Base-by-base conservation (phyloP, 1,140 invertebrate species). In the Akabosia matsudoensis region DNA sequence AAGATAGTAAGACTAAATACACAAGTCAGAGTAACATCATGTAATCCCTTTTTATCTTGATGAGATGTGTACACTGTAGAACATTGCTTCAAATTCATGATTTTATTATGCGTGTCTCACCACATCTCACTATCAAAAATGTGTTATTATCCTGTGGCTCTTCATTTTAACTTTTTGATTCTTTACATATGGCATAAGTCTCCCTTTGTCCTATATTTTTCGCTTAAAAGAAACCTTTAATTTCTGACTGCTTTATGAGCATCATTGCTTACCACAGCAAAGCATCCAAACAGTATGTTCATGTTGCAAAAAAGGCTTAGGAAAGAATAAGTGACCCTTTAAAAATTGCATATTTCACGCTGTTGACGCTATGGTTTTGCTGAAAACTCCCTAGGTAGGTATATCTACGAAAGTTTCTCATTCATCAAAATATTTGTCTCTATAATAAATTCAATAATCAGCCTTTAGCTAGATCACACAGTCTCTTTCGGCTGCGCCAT, bases 291-390 rank as follows among this genome's bases (percentile, higher is more conserved):
- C n/a, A n/a, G n/a, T n/a, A n/a, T n/a, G n/a, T n/a, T n/a, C n/a
- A n/a, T n/a, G n/a, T n/a, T n/a, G n/a, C n/a, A n/a, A n/a, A n/a
- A n/a, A n/a, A n/a, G n/a, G n/a, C n/a, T n/a, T n/a, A n/a, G n/a
- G n/a, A n/a, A n/a, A n/a, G n/a, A n/a, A n/a, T n/a, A n/a, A 67
- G 22, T 30, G 61, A 4, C 61, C 61, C 28, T 67, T 67, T 67
- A 28, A 67, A 24, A 67, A 67, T 67, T 67, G 31, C 30, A 67
- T 67, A 67, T 67, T 67, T 67, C 61, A 67, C 61, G 61, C 26
- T 67, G 7, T 67, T 67, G 26, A 31, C 61, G n/a, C 30, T 31
- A 30, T 31, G 31, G 31, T 67, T 67, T 67, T n/a, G n/a, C n/a
- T n/a, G n/a, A n/a, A n/a, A n/a, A n/a, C n/a, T n/a, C n/a, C n/a